Percentiles rank a stretch among this genome's conserved stretches.
Conservation (phyloP, 2,888 invertebrate genomes). For the Dorcus hopei region DNA sequence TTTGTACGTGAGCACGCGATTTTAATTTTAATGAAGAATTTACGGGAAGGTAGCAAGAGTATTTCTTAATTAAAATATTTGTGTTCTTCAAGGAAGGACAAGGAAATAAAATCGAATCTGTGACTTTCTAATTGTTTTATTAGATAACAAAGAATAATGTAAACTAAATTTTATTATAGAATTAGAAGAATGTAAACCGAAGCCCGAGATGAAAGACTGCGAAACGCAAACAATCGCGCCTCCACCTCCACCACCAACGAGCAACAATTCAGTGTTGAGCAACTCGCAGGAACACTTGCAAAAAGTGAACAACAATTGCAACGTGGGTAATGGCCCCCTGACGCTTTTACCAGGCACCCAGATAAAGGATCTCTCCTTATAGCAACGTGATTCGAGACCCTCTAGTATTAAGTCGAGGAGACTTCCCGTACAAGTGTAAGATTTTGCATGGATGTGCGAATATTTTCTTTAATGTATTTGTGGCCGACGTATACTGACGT, state of each 20-base stretch:
- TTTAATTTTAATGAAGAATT: no score
- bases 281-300: constrained; percentile 36
- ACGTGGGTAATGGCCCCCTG: constrained; percentile 44
- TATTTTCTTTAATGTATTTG: neutral
- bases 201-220: constrained; percentile 40
- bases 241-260: constrained; percentile 18
- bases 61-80: no score
- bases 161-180: neutral
- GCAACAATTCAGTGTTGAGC: constrained; percentile 30
- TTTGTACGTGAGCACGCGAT: no score
- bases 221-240: constrained; percentile 42
- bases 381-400: constrained; percentile 41
- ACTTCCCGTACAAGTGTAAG: constrained; percentile 46
- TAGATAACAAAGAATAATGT: no score
- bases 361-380: constrained; percentile 44
- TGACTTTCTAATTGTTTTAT: no score
- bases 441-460: neutral
- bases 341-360: constrained; percentile 35
- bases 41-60: no score
- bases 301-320: constrained; percentile 46
- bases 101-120: no score
- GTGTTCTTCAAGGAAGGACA: no score
- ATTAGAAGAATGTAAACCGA: neutral
- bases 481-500: neutral
- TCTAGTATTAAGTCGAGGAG: constrained; percentile 44